Conservation (phyloP, 2,888 invertebrate species). For the Scaptomyza polygonia region DNA sequence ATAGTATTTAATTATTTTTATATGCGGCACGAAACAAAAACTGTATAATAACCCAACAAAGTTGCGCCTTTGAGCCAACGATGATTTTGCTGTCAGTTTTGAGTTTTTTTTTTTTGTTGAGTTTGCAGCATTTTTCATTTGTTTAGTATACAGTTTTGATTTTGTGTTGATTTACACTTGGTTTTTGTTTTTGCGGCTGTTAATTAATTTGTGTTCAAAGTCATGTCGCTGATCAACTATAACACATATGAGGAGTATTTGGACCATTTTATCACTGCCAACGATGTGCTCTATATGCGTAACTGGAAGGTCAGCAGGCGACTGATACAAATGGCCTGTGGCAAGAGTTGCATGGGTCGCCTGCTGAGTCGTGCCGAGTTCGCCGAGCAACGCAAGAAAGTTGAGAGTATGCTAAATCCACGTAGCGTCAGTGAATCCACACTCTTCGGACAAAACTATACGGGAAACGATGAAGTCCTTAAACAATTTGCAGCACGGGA, state of each 20-base stretch:
- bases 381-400: constrained; percentile 17
- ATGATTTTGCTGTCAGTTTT: constrained; percentile 43
- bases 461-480: constrained; percentile 44
- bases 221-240: constrained; percentile 43
- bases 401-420: constrained; percentile 16
- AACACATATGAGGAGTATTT: constrained; percentile 49
- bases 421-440: neutral
- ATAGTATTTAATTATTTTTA: constrained; percentile 62
- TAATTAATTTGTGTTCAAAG: constrained; percentile 5
- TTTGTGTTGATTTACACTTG: neutral
- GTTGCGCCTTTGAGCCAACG: constrained; percentile 24
- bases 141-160: constrained; percentile 8
- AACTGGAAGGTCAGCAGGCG: constrained; percentile 33
- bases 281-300: constrained; percentile 46
- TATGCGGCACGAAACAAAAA: constrained; percentile 30
- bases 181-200: neutral
- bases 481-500: constrained; percentile 51
- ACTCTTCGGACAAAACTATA: constrained; percentile 34
- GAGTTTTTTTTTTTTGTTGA: neutral
- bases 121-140: neutral
- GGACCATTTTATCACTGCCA: constrained; percentile 45
- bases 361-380: constrained; percentile 46
- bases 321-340: constrained; percentile 37
- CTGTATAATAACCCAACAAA: constrained; percentile 16
- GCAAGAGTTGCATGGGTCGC: constrained; percentile 37